A percentile compares a stretch with the other conserved stretches of the same genome.
Evolutionary conservation across 2,797 vertebrate genomes (phyloP).

Genomic region (Psittacula derbiana): DNA sequence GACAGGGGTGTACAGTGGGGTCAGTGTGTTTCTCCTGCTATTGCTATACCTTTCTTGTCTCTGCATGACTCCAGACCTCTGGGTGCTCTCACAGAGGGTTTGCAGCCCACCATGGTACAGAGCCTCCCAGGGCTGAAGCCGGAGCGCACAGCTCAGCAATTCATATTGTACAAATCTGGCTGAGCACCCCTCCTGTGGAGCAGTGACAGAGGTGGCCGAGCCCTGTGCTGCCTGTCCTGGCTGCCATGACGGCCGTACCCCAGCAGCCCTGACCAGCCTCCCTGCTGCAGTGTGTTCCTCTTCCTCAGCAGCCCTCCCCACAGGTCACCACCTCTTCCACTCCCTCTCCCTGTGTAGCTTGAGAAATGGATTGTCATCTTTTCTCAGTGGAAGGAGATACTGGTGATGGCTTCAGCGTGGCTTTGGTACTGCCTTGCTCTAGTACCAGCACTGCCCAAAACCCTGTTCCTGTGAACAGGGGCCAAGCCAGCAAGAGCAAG

Average conservation of each 20-base stretch:
- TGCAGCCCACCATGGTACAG: neutral
- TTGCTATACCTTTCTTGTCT: neutral
- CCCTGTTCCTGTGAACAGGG: neutral
- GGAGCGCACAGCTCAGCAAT: neutral
- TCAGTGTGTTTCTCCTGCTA: neutral
- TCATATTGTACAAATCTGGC: neutral
- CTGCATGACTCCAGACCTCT: neutral
- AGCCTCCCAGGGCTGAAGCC: neutral
- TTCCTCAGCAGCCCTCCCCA: neutral
- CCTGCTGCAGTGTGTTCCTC: neutral
- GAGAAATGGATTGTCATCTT: neutral
- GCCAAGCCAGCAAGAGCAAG: neutral
- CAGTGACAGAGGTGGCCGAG: neutral
- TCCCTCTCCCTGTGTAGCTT: neutral
- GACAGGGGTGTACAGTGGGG: accelerated
- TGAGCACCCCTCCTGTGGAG: neutral
- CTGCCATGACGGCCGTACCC: neutral
- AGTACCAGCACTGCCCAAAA: neutral
- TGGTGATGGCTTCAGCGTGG: neutral
- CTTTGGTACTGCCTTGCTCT: neutral
- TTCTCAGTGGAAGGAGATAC: neutral
- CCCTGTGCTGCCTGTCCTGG: neutral
- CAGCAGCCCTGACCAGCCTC: neutral
- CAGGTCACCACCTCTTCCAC: neutral
- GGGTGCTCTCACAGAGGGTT: neutral